Percentiles rank a stretch among this genome's conserved stretches.
Conservation (phyloP, 37 sponge, comb jelly and placozoan species). For the Amphimedon queenslandica region DNA sequence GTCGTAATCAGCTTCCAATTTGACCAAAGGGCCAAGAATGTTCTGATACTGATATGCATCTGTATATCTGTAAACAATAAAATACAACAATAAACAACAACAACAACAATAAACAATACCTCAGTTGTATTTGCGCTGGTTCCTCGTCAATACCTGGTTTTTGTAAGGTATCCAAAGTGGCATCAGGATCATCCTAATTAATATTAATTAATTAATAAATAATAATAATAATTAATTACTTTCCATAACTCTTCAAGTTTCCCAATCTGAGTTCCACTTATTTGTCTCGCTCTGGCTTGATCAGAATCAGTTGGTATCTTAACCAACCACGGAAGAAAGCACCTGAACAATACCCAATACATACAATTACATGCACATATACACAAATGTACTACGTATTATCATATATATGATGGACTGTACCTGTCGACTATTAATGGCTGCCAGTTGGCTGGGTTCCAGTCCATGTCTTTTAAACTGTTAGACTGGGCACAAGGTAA, state of each 20-base stretch:
- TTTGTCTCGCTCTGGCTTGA: slow-evolving; percentile 89
- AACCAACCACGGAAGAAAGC: slow-evolving; percentile 86
- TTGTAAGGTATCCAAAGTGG: slow-evolving; percentile 84
- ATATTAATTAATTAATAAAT: no score
- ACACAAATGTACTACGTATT: no score
- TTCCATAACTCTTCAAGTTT: slow-evolving; percentile 98
- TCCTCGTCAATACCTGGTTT: slow-evolving; percentile 97
- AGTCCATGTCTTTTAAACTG: slow-evolving; percentile 91
- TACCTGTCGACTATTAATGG: slow-evolving; percentile 86
- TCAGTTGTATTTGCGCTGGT: slow-evolving; percentile 65
- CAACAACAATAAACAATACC: slow-evolving; percentile 14
- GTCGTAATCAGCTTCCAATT: slow-evolving; percentile 98
- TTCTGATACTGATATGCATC: slow-evolving; percentile 99
- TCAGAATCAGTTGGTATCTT: slow-evolving; percentile 93
- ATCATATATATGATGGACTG: no score
- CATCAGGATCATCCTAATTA: slow-evolving; percentile 58
- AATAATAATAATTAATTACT: slow-evolving; percentile 21
- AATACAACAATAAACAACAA: neutral
- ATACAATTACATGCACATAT: no score
- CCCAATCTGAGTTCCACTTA: slow-evolving; percentile 89
- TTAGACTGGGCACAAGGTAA: slow-evolving; percentile 92
- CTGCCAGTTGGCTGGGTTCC: slow-evolving; percentile 91
- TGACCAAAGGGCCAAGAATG: slow-evolving; percentile 95
- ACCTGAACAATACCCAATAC: no score
- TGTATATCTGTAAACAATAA: slow-evolving; percentile 64